Percentiles rank a stretch among this genome's conserved stretches.
These are phyloP conservation scores for Myripristis murdjan DNA, from an alignment of 2,797 vertebrate species.

Conservation along the genomic window DNA sequence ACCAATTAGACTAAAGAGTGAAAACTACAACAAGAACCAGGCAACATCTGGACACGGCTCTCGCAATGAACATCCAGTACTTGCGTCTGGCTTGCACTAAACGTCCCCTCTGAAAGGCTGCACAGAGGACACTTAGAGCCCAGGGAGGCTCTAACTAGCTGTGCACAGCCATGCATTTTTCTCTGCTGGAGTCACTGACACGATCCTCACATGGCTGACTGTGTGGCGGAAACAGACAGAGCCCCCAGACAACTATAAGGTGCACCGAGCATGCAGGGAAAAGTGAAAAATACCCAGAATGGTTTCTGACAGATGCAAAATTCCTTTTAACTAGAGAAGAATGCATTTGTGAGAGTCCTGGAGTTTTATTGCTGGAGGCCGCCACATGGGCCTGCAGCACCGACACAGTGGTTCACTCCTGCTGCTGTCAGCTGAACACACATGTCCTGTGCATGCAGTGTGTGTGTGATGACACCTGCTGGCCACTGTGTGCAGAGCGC, in stretches of 20 bases:
- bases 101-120: too few species aligned
- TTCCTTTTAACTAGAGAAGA: background rate
- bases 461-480: slow-evolving; percentile 55
- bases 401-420: background rate
- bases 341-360: background rate
- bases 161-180: too few species aligned
- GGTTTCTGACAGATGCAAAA: background rate
- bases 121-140: too few species aligned
- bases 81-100: too few species aligned
- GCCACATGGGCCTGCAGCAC: background rate
- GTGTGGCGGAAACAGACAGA: background rate
- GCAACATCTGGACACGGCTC: too few species aligned
- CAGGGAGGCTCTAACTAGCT: too few species aligned
- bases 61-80: too few species aligned
- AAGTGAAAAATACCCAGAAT: background rate
- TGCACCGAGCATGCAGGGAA: background rate
- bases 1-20: too few species aligned
- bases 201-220: background rate
- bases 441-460: too few species aligned
- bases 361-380: background rate
- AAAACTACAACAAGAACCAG: too few species aligned
- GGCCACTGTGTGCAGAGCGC: slow-evolving; percentile 20
- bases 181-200: too few species aligned
- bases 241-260: background rate
- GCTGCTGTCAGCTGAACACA: background rate